phyloP scores from a whole-genome alignment of 1,140 invertebrate species.

The Uloborus diversus region DNA sequence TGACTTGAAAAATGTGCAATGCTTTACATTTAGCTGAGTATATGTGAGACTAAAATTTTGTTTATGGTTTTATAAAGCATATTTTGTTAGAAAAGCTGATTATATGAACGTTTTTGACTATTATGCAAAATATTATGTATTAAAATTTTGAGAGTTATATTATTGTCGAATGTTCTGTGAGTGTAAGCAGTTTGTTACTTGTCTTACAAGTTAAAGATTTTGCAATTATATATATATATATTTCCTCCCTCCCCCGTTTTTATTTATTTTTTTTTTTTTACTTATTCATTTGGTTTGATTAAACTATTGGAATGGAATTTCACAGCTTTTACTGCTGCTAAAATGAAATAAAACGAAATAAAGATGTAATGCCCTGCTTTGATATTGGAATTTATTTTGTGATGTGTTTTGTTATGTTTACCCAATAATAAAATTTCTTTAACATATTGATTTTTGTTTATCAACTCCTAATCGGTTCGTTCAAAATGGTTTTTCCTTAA shows the following conservation, averaged over 20 bases:
- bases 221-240: constrained; percentile 6
- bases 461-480: no score
- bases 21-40: constrained; percentile 9
- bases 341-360: constrained; percentile 16
- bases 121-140: neutral
- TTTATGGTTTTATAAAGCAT: constrained; percentile 15
- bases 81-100: neutral
- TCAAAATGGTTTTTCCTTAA: no score
- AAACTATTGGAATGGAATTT: constrained; percentile 9
- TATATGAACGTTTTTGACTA: neutral
- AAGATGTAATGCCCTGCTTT: neutral
- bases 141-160: neutral
- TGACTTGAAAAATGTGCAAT: neutral
- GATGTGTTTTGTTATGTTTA: no score
- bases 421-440: no score
- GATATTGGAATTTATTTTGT: neutral
- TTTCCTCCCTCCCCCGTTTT: no score
- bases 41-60: neutral
- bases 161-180: constrained; percentile 4
- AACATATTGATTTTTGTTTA: no score
- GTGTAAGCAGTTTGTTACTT: constrained; percentile 2
- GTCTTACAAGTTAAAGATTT: constrained; percentile 6
- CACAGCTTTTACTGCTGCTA: constrained; percentile 26
- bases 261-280: no score
- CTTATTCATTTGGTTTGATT: constrained; percentile 1